Evolutionary conservation across 2,888 invertebrate species (phyloP), one percentile per base, ranked within the genome.

Genomic region (Lasius platythorax): DNA sequence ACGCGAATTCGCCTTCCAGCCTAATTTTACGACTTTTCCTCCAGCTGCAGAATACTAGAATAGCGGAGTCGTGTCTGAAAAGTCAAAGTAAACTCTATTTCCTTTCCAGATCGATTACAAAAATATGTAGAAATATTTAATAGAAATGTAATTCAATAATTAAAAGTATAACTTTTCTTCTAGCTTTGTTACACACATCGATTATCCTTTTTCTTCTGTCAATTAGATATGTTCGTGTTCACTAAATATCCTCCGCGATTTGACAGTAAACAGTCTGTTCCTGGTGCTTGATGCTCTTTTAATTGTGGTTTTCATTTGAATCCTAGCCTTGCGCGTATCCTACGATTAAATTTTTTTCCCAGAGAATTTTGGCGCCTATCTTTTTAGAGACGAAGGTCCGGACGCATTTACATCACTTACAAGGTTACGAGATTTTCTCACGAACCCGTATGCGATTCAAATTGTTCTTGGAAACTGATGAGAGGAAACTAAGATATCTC

Each of bases 371-470:
- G 84, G 74, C 74, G 53, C 75, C 11, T 67, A 43, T 84, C 37
- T 63, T 28, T 63, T 28, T 28, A 70, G 11, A 58, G 53, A 64
- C 72, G 82, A 87, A 90, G 84, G 85, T 73, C 86, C 83, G 30
- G 53, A 28, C 58, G 56, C 67, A 74, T 85, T 85, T 85, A 88
- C 8, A 12, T 75, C 85, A 86, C 82, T 81, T 83, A 70, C 82
- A 58, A 68, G 63, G 74, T 81, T 75, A 84, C 64, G 23, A 64
- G 23, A 37, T 8, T 18, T 23, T 78, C 46, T 53, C 85, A 64
- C 72, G 67, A 28, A 56, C 50, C 43, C 18, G 6, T 50, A 33
- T 53, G 53, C 37, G 75, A 68, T 46, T 81, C 76, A 72, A 23
- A 84, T 85, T 86, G 83, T 72, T 40, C 43, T 43, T n/a, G 30